Conservation (phyloP, 37 sponge, comb jelly and placozoan species). For the Crambe crambe region DNA sequence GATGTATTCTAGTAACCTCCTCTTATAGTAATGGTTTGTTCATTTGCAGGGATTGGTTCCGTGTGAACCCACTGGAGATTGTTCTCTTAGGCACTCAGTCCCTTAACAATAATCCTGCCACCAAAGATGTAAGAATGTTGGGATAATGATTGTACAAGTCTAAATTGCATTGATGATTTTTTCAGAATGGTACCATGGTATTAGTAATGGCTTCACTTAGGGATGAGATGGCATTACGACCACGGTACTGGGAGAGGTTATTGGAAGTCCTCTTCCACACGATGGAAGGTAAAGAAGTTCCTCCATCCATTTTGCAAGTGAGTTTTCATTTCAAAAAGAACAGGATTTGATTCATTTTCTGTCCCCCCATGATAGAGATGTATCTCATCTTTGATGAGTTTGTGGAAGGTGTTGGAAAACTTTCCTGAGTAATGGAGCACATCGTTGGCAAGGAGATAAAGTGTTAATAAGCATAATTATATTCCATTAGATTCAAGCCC, state of each 20-base stretch:
- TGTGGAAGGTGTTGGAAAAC: conserved; percentile 24
- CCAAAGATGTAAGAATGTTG: conserved; percentile 56
- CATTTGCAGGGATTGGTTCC: conserved; percentile 79
- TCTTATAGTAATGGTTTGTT: conserved; percentile 4
- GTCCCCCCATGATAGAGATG: conserved; percentile 27
- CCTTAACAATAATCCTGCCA: conserved; percentile 10
- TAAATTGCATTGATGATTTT: not conserved
- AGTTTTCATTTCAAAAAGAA: not conserved
- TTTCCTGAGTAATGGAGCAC: conserved; percentile 49
- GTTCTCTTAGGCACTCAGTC: conserved; percentile 71
- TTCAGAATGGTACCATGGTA: conserved; percentile 74
- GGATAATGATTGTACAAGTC: not conserved
- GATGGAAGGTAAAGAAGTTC: conserved; percentile 17
- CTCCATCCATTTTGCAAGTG: conserved; percentile 49
- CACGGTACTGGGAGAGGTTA: conserved; percentile 64
- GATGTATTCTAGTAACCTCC: not conserved
- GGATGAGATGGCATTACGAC: conserved; percentile 30
- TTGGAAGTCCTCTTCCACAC: conserved; percentile 25
- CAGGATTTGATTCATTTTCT: not conserved
- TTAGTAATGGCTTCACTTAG: conserved; percentile 54
- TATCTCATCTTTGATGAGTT: conserved; percentile 18
- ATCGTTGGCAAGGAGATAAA: no score
- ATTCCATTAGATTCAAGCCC: conserved; percentile 18
- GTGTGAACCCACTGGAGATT: conserved; percentile 82
- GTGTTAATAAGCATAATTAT: no score